A percentile compares a stretch with the other conserved stretches of the same genome.
phyloP scores from a whole-genome alignment of 1,140 invertebrate species.

The Heterodera schachtii region DNA sequence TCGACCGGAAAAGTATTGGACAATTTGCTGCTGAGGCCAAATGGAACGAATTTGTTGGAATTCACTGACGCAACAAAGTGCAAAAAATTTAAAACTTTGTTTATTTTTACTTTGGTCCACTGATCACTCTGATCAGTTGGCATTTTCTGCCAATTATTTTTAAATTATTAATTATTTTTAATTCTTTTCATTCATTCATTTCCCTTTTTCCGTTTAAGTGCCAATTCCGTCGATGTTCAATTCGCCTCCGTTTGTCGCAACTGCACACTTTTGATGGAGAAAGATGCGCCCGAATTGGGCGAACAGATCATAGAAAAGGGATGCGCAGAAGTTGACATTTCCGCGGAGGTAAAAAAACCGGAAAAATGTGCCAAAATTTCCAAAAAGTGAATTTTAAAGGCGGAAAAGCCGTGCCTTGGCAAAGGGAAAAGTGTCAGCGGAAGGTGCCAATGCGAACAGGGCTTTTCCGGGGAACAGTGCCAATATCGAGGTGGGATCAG shows the following conservation, averaged over 20 bases:
- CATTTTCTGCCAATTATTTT: too few relatives aligned
- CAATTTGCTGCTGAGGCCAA: slow-evolving; percentile 70
- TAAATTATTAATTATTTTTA: too few relatives aligned
- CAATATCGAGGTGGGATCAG: slow-evolving; percentile 51
- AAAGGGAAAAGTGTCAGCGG: slow-evolving; percentile 41
- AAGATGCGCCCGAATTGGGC: slow-evolving; percentile 87
- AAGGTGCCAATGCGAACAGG: slow-evolving; percentile 49
- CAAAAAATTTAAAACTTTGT: neutral
- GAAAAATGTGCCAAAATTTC: slow-evolving; percentile 13
- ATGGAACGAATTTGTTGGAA: slow-evolving; percentile 31
- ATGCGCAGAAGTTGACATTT: slow-evolving; percentile 89
- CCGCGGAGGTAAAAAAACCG: slow-evolving; percentile 14
- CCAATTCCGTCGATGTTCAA: slow-evolving; percentile 78
- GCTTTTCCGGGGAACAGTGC: slow-evolving; percentile 53
- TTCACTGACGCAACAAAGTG: slow-evolving; percentile 29
- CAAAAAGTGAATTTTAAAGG: neutral
- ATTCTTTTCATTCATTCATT: too few relatives aligned
- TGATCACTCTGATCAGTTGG: too few relatives aligned
- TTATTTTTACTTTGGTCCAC: too few relatives aligned
- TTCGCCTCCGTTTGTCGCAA: slow-evolving; percentile 83
- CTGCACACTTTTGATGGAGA: slow-evolving; percentile 83
- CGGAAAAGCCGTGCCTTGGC: slow-evolving; percentile 23
- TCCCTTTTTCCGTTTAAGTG: slow-evolving; percentile 70
- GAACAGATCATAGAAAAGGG: slow-evolving; percentile 79
- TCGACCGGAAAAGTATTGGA: slow-evolving; percentile 78